Percentiles rank a stretch among this genome's conserved stretches.
Conservation (phyloP, 1,140 invertebrate species). For the Drosophila rufa region DNA sequence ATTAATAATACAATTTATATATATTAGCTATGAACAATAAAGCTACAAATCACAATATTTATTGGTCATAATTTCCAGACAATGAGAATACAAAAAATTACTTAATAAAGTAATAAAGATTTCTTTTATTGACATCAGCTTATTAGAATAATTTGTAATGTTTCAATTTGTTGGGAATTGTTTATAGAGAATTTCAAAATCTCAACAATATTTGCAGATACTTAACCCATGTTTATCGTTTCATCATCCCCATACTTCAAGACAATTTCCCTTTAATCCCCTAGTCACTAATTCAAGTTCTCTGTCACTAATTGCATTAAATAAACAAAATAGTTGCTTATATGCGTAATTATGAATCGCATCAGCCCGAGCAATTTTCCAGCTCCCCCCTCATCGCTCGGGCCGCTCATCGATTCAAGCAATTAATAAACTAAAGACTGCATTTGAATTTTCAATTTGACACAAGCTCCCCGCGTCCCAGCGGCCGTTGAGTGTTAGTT, state of each 20-base stretch:
- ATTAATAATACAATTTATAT: not conserved
- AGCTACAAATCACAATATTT: not conserved
- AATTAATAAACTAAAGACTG: constrained; percentile 78
- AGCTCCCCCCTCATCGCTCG: not conserved
- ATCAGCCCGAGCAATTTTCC: constrained; percentile 17
- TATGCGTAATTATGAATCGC: constrained; percentile 71
- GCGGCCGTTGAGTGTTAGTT: constrained; percentile 67
- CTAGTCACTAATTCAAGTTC: constrained; percentile 35
- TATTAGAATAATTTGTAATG: too few relatives aligned
- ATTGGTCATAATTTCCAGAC: not conserved
- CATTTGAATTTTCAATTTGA: constrained; percentile 72
- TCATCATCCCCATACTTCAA: constrained; percentile 11
- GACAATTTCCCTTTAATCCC: constrained; percentile 21
- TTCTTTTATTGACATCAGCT: not conserved
- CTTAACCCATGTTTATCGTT: constrained; percentile 16
- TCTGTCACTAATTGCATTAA: constrained; percentile 39
- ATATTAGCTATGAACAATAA: not conserved
- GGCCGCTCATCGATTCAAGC: constrained; percentile 21
- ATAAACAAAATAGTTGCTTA: constrained; percentile 60
- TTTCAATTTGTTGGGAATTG: not conserved
- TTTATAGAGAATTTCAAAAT: not conserved
- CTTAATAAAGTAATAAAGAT: too few relatives aligned
- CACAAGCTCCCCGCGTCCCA: constrained; percentile 42
- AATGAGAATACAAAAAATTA: too few relatives aligned
- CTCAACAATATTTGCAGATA: constrained; percentile 20